Percentiles rank a stretch among this genome's conserved stretches.
Evolutionary conservation across 2,113 vertebrate species (phyloP).

Genomic region (Saguinus imperator): DNA sequence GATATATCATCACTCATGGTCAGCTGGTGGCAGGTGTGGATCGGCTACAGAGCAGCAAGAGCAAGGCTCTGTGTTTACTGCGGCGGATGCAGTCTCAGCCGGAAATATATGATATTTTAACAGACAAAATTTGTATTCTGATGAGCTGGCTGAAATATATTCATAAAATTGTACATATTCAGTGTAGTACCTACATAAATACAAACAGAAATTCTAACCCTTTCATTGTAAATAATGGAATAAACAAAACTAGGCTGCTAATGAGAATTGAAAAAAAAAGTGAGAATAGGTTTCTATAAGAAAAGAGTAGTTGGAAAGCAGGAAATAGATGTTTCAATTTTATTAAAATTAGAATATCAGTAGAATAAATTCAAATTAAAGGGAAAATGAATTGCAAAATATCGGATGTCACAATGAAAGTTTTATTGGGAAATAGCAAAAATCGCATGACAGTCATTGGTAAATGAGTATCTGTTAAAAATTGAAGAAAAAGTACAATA

Average conservation of each 20-base stretch:
- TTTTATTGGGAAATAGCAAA: neutral
- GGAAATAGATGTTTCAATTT: neutral
- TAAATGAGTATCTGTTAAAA: neutral
- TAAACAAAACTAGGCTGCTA: neutral
- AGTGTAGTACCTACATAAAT: constrained; percentile 2
- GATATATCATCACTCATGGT: too few relatives aligned
- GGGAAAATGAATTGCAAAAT: neutral
- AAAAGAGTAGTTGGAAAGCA: neutral
- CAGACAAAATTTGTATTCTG: constrained; percentile 11
- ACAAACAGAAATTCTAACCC: neutral
- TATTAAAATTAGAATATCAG: neutral
- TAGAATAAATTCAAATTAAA: constrained; percentile 16
- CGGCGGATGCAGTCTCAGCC: too few relatives aligned
- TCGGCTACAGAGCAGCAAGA: too few relatives aligned
- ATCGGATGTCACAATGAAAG: neutral
- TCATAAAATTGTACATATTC: constrained; percentile 5
- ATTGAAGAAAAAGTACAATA: neutral
- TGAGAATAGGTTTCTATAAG: neutral
- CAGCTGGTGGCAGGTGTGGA: too few relatives aligned
- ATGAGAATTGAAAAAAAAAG: neutral
- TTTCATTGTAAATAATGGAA: neutral
- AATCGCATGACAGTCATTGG: neutral
- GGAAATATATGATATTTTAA: constrained; percentile 44
- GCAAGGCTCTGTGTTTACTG: too few relatives aligned
- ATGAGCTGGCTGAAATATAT: constrained; percentile 33